A percentile compares a stretch with the other conserved stretches of the same genome.
Conservation (phyloP, 2,888 invertebrate species). For the Dioctria rufipes region DNA sequence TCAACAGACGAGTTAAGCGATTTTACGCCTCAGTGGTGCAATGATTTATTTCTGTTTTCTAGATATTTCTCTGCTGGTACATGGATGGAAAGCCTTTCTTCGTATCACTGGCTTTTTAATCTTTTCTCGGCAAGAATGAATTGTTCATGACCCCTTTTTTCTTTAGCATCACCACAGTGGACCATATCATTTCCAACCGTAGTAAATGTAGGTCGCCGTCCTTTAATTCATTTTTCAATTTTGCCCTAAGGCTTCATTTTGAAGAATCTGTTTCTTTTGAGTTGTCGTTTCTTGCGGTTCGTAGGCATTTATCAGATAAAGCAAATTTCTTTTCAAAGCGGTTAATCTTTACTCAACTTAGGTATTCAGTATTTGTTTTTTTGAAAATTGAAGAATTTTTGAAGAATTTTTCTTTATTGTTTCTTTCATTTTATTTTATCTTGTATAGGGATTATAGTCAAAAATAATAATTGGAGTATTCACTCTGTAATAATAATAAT, state of each 20-base stretch:
- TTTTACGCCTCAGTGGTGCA: constrained; percentile 41
- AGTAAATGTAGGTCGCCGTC: constrained; percentile 43
- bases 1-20: constrained; percentile 6
- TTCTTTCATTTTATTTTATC: too few species aligned
- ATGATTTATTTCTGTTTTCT: constrained; percentile 38
- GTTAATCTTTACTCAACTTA: too few species aligned
- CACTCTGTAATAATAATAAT: too few species aligned
- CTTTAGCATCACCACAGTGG: constrained; percentile 11
- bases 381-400: too few species aligned
- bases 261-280: constrained; percentile 33
- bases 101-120: constrained; percentile 35
- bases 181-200: constrained; percentile 27
- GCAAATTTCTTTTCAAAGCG: neutral
- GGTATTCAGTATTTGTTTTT: too few species aligned
- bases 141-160: neutral
- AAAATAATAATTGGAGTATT: too few species aligned
- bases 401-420: too few species aligned
- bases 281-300: constrained; percentile 34
- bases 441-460: too few species aligned
- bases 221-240: constrained; percentile 51
- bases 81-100: constrained; percentile 2
- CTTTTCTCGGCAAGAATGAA: neutral
- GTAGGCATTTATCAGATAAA: constrained; percentile 23
- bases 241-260: constrained; percentile 31
- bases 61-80: neutral